Conservation (phyloP, 2,888 invertebrate genomes). For the Troides helena region DNA sequence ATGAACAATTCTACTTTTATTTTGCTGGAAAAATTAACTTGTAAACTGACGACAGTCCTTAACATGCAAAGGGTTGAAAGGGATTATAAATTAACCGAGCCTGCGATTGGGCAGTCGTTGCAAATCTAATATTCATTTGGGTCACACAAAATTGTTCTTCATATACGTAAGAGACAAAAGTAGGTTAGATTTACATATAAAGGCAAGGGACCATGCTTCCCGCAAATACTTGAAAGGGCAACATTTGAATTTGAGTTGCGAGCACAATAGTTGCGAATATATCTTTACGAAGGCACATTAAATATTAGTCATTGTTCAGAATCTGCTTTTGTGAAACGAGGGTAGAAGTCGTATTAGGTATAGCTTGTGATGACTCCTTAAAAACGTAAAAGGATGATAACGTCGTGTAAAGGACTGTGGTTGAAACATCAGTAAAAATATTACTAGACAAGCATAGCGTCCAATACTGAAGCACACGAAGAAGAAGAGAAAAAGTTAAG, state of each 20-base stretch:
- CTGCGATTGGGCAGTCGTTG: constrained; percentile 43
- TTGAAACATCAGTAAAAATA: too few species aligned
- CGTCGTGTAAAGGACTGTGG: too few species aligned
- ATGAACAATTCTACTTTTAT: neutral
- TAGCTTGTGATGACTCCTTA: too few species aligned
- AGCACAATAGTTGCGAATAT: constrained; percentile 2
- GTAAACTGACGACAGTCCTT: neutral
- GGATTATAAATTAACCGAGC: constrained; percentile 56
- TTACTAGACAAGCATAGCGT: too few species aligned
- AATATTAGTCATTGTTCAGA: constrained; percentile 4
- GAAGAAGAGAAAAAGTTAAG: too few species aligned
- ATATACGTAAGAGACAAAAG: constrained; percentile 46
- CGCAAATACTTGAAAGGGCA: constrained; percentile 23
- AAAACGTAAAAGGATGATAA: too few species aligned
- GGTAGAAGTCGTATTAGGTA: neutral
- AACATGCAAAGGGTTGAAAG: constrained; percentile 47
- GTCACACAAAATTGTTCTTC: constrained; percentile 44
- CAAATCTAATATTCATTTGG: constrained; percentile 54
- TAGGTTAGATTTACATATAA: constrained; percentile 50
- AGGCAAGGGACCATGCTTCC: constrained; percentile 23
- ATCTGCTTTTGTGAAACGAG: neutral
- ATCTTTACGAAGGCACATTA: constrained; percentile 1
- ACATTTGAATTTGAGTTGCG: constrained; percentile 16
- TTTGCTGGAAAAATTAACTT: neutral
- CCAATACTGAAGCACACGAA: too few species aligned